Conservation (phyloP, 2,888 invertebrate genomes). For the Augochlorella aurata region DNA sequence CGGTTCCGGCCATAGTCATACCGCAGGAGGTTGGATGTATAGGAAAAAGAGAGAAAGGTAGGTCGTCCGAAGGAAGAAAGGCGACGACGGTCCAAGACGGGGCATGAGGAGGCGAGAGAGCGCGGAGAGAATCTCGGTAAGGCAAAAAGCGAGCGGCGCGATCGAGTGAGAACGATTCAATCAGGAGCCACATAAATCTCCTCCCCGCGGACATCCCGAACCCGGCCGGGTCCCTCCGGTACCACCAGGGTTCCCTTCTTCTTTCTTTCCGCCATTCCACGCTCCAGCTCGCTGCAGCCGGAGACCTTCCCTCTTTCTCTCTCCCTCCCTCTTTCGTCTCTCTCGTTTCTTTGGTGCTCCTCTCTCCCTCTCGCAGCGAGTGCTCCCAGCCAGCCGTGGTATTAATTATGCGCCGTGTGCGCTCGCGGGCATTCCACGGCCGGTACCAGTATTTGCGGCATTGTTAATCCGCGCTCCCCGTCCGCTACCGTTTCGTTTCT, state of each 20-base stretch:
- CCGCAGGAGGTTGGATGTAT: not conserved
- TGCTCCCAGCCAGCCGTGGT: constrained; percentile 62
- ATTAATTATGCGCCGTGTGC: constrained; percentile 81
- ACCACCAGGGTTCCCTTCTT: constrained; percentile 61
- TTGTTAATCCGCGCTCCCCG: constrained; percentile 80
- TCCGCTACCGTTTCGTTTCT: constrained; percentile 77
- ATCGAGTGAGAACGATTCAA: constrained; percentile 82
- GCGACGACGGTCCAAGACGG: constrained; percentile 28
- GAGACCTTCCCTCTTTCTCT: constrained; percentile 1
- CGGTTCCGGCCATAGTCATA: constrained; percentile 38
- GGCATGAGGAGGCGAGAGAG: constrained; percentile 57
- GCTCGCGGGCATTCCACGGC: constrained; percentile 80
- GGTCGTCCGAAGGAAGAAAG: constrained; percentile 14
- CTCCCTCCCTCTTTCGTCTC: constrained; percentile 8
- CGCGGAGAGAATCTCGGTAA: constrained; percentile 65
- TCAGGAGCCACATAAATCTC: constrained; percentile 82
- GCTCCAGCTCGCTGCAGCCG: constrained; percentile 37
- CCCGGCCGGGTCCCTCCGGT: constrained; percentile 59
- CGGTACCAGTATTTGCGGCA: constrained; percentile 81
- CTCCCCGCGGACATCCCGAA: constrained; percentile 80
- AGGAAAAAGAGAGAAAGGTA: constrained; percentile 40
- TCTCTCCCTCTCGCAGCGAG: constrained; percentile 35
- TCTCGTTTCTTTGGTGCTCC: not conserved
- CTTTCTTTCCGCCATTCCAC: constrained; percentile 67
- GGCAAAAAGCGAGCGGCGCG: constrained; percentile 81